These are phyloP conservation scores for Drosophila longiperda DNA, from an alignment of 2,888 invertebrate genomes.

Conservation along the genomic window DNA sequence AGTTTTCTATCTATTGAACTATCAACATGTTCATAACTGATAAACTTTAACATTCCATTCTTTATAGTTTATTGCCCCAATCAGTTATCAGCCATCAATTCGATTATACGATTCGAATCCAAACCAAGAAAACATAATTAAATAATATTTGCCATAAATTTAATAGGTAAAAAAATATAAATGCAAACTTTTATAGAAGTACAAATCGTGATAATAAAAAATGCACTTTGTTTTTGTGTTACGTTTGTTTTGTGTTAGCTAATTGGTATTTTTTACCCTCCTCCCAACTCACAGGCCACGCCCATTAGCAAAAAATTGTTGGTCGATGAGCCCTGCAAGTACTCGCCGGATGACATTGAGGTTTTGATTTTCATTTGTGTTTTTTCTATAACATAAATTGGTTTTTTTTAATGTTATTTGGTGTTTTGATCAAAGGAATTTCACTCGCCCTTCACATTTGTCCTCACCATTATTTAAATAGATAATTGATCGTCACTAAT, in stretches of 20 bases:
- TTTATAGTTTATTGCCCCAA: neutral
- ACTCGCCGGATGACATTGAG: conserved; percentile 82
- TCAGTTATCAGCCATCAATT: conserved; percentile 8
- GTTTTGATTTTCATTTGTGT: conserved; percentile 66
- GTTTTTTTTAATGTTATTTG: conserved; percentile 27
- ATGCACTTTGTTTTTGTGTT: conserved; percentile 1
- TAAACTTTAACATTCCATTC: neutral
- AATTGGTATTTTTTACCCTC: conserved; percentile 57
- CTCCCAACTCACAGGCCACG: conserved; percentile 72
- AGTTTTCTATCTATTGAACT: conserved; percentile 12
- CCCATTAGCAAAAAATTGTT: conserved; percentile 69
- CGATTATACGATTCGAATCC: conserved; percentile 26
- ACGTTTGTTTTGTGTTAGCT: conserved; percentile 14
- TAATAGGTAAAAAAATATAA: conserved; percentile 5
- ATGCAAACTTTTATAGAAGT: conserved; percentile 7
- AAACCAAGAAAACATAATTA: conserved; percentile 5
- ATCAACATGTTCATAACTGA: conserved; percentile 5
- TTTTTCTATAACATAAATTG: conserved; percentile 30
- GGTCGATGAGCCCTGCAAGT: conserved; percentile 76
- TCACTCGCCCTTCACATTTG: neutral
- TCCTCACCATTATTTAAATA: neutral
- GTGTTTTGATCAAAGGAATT: conserved; percentile 31
- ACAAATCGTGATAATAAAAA: neutral
- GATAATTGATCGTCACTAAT: conserved; percentile 10
- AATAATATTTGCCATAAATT: conserved; percentile 17